Evolutionary conservation across 2,797 vertebrate genomes (phyloP).

Genomic region (Rhabdophis nuchalis): DNA sequence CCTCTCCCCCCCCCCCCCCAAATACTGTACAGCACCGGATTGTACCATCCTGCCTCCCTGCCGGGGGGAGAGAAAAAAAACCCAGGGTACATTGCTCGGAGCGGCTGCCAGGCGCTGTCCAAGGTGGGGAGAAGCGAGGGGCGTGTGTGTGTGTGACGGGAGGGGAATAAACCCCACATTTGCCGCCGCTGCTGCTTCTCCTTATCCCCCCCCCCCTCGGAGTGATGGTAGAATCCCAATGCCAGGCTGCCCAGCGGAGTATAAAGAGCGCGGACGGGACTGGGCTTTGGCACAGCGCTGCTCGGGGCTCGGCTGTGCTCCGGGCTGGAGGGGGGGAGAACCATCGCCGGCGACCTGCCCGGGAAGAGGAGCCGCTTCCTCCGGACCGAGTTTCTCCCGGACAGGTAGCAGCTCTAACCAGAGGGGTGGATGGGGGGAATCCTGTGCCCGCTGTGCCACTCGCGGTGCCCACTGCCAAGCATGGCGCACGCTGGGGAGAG

Average conservation of each 20-base stretch:
- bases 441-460: background rate
- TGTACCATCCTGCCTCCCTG: background rate
- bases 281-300: background rate
- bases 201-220: background rate
- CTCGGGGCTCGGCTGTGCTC: too few species aligned
- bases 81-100: background rate
- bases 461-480: background rate
- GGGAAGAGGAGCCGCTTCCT: background rate
- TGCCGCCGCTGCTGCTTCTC: background rate
- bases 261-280: constrained; percentile 33
- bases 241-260: constrained; percentile 48
- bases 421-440: too few species aligned
- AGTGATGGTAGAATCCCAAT: constrained; percentile 49
- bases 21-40: background rate
- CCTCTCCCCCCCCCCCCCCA: accelerated
- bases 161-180: background rate
- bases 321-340: too few species aligned
- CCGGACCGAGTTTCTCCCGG: background rate
- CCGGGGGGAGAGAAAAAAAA: too few species aligned
- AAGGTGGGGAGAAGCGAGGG: background rate
- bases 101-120: background rate
- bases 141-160: too few species aligned
- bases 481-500: background rate
- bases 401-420: background rate
- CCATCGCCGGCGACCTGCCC: background rate